Percentiles rank a stretch among this genome's conserved stretches.
These are phyloP conservation scores for Adelognathus sp. DNA, from an alignment of 2,888 invertebrate genomes.

Conservation along the genomic window DNA sequence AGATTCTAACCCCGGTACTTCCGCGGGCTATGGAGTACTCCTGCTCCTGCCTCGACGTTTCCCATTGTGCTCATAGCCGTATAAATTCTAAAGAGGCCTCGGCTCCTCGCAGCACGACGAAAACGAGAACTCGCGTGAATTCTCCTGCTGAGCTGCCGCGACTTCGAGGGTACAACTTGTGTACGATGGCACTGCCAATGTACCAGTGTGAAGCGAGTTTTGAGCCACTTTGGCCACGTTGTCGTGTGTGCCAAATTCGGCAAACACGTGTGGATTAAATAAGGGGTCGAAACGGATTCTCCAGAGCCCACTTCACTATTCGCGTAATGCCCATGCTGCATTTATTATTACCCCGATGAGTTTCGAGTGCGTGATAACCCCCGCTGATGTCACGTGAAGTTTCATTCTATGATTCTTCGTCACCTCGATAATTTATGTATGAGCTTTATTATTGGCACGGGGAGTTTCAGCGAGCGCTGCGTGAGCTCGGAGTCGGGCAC, in stretches of 20 bases:
- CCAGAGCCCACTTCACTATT: slow-evolving; percentile 35
- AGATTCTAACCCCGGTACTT: slow-evolving; percentile 47
- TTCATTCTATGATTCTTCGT: slow-evolving; percentile 44
- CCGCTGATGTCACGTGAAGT: slow-evolving; percentile 16
- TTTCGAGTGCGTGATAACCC: slow-evolving; percentile 36
- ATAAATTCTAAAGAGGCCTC: slow-evolving; percentile 54
- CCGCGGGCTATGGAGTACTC: slow-evolving; percentile 32
- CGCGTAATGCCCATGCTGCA: not conserved
- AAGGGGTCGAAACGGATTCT: slow-evolving; percentile 13
- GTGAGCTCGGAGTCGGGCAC: slow-evolving; percentile 35
- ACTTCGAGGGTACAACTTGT: not conserved
- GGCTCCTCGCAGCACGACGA: slow-evolving; percentile 33
- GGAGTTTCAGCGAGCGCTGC: slow-evolving; percentile 35
- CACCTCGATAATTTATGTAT: slow-evolving; percentile 25
- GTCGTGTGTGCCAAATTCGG: slow-evolving; percentile 31
- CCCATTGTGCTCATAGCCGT: slow-evolving; percentile 49
- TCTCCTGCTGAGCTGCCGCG: not conserved
- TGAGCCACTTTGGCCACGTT: not conserved
- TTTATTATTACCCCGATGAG: slow-evolving; percentile 52
- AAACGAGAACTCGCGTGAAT: slow-evolving; percentile 5
- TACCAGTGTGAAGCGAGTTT: not conserved
- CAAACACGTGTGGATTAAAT: slow-evolving; percentile 1
- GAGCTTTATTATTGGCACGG: slow-evolving; percentile 41
- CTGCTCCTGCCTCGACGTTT: slow-evolving; percentile 38
- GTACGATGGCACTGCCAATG: not conserved